Percentiles rank a stretch among this genome's conserved stretches.
Conservation (phyloP, 2,888 invertebrate species). For the Melanostoma scalare region DNA sequence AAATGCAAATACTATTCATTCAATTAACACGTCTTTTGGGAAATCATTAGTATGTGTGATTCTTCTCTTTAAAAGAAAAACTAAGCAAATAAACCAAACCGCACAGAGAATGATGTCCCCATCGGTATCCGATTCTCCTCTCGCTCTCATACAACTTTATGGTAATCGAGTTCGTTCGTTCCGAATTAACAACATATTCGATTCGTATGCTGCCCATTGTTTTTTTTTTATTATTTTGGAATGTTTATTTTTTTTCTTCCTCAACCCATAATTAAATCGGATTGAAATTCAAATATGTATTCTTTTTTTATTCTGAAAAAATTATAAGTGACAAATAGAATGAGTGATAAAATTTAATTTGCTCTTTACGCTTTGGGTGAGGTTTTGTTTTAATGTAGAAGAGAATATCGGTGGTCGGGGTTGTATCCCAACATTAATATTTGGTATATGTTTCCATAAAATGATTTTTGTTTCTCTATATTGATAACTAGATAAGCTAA, state of each 20-base stretch:
- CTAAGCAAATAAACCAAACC: background rate
- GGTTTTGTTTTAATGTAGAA: slow-evolving; percentile 2
- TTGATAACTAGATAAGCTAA: no score
- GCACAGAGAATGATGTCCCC: background rate
- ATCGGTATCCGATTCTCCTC: no score
- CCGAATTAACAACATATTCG: no score
- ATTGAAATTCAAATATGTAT: slow-evolving; percentile 30
- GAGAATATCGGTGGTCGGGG: background rate
- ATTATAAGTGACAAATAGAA: slow-evolving; percentile 41
- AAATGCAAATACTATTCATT: slow-evolving; percentile 63
- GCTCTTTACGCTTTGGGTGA: slow-evolving; percentile 13
- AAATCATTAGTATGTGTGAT: slow-evolving; percentile 34
- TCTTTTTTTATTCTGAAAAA: slow-evolving; percentile 6
- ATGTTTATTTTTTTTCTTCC: background rate
- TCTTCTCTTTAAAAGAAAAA: slow-evolving; percentile 8
- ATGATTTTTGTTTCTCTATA: background rate
- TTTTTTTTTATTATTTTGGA: slow-evolving; percentile 11
- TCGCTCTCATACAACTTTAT: no score
- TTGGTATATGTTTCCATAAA: background rate
- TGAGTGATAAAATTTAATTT: slow-evolving; percentile 52
- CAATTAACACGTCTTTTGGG: slow-evolving; percentile 61
- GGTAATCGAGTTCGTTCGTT: no score
- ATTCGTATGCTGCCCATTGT: background rate
- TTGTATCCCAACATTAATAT: background rate
- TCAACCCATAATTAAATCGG: slow-evolving; percentile 6